Conservation (phyloP, 2,113 vertebrate species). For the Platichthys stellatus region DNA sequence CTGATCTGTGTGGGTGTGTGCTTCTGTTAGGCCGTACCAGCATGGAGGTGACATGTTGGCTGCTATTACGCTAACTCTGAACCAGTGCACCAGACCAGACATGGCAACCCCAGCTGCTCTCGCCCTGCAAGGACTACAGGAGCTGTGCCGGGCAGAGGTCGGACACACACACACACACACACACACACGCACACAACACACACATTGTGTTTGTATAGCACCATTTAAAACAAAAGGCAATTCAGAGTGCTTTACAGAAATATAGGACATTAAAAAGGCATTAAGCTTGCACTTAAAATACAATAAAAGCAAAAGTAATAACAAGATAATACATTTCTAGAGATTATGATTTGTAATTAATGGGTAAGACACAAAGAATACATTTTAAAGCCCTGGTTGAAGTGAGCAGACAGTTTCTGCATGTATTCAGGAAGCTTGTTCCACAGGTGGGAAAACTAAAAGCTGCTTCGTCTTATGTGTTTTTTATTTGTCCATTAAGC, state of each 20-base stretch:
- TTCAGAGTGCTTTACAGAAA: too few species aligned
- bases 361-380: too few species aligned
- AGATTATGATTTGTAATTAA: too few species aligned
- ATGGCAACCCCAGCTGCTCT: constrained; percentile 90
- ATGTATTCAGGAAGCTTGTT: too few species aligned
- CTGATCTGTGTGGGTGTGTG: not conserved
- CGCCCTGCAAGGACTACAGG: constrained; percentile 90
- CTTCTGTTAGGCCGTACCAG: constrained; percentile 89
- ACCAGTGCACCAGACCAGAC: constrained; percentile 87
- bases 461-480: too few species aligned
- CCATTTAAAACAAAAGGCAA: too few species aligned
- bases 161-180: not conserved
- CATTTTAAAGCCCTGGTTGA: too few species aligned
- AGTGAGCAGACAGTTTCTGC: too few species aligned
- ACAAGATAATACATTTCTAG: not conserved
- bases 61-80: constrained; percentile 87
- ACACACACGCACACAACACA: not conserved
- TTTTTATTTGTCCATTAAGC: too few species aligned
- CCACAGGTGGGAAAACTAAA: too few species aligned
- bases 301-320: too few species aligned
- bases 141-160: constrained; percentile 95
- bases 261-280: not conserved
- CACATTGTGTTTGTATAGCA: not conserved
- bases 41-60: constrained; percentile 97
- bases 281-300: not conserved